phyloP scores from a whole-genome alignment of 2,113 vertebrate species.

The Gnathonemus longibarbis region DNA sequence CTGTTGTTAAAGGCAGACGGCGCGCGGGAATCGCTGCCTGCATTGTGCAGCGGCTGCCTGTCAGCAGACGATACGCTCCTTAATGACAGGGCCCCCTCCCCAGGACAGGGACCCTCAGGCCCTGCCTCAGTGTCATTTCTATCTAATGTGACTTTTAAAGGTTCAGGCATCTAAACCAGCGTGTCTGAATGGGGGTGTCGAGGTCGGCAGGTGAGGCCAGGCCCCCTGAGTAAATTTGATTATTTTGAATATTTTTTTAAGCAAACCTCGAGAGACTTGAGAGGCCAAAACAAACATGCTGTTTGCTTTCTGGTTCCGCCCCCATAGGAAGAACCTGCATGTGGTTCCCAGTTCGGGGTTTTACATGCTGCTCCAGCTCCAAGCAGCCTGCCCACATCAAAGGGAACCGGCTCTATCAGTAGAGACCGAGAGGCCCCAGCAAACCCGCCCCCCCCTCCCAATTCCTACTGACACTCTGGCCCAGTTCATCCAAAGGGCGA shows the following conservation, averaged over 20 bases:
- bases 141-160: background rate
- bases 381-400: background rate
- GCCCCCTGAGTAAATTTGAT: background rate
- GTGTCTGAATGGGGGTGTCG: background rate
- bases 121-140: background rate
- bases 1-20: background rate
- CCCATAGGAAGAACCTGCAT: background rate
- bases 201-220: background rate
- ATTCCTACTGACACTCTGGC: background rate
- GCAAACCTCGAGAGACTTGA: background rate
- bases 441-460: background rate
- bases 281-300: background rate
- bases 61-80: no score
- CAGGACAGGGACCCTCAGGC: background rate
- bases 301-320: background rate
- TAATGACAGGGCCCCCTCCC: background rate
- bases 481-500: background rate
- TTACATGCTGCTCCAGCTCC: background rate
- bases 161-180: background rate
- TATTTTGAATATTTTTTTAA: background rate
- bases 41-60: background rate
- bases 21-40: background rate
- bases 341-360: background rate
- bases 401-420: background rate
- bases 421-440: background rate